Evolutionary conservation across 2,888 invertebrate genomes (phyloP), one percentile per base, ranked within the genome.

Genomic region (Arrhopalites spinosus): DNA sequence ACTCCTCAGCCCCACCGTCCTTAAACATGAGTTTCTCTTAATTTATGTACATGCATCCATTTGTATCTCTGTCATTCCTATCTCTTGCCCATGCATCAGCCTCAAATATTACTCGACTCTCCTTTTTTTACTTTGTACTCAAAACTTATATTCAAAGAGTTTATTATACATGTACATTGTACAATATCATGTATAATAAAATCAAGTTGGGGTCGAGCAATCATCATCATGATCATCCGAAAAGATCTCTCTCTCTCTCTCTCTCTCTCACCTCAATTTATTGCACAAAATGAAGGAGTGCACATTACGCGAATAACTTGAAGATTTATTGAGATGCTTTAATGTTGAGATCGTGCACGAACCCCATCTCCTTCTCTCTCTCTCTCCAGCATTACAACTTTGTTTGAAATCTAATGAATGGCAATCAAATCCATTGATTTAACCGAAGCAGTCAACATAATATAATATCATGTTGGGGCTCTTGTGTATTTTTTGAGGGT

Each of bases 261-360:
- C 8, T 45, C 53, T 56, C 45, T 59, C 36, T 64, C 64, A 64
- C 64, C 36, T 45, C 43, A 66, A 66, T 72, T 72, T 72, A 72
- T 64, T 72, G 72, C 47, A 72, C 17, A 63, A 72, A 72, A 63
- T 50, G 47, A 59, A 71, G 71, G 59, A 71, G 71, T 71, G 71
- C 27, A 71, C 59, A 68, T 20, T 53, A 53, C 59, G 29, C 59
- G 59, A 30, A 71, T 61, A 71, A 59, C 59, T 36, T 29, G 17
- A n/a, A 72, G 72, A 72, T 72, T 71, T 72, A 64, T 72, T 45
- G 27, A 72, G 61, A 71, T 25, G 63, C 43, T 29, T n/a, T 72
- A 64, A 64, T 63, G 50, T 43, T 25, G 17, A 72, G 72, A 72
- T 72, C 63, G 72, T 63, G 64, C 63, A 47, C n/a, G 43, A 36